Percentiles rank a stretch among this genome's conserved stretches.
Conservation (phyloP, 2,888 invertebrate species). For the Megastigmus dorsalis region DNA sequence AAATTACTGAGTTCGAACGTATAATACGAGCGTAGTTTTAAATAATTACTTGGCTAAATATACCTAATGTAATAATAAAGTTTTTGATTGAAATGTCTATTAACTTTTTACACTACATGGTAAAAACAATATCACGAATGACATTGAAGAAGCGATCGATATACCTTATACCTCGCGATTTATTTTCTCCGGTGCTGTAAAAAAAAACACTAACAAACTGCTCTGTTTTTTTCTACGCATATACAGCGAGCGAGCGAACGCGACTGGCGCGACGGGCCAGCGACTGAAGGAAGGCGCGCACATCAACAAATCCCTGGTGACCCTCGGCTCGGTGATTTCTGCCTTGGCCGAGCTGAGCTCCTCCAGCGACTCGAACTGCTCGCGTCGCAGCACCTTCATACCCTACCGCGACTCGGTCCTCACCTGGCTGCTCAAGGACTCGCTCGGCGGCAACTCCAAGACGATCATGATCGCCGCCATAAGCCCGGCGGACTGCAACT, state of each 20-base stretch:
- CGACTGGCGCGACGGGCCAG: constrained; percentile 93
- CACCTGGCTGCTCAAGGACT: constrained; percentile 92
- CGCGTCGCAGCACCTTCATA: constrained; percentile 80
- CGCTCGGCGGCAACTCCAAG: constrained; percentile 91
- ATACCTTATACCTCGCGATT: too few species aligned
- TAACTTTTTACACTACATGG: too few species aligned
- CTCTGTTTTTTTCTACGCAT: background rate
- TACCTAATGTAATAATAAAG: too few species aligned
- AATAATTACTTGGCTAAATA: too few species aligned
- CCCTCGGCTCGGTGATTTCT: constrained; percentile 90
- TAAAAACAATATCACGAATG: too few species aligned
- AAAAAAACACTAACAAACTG: background rate
- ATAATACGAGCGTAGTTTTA: too few species aligned
- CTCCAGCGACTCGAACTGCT: constrained; percentile 69
- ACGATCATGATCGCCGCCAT: constrained; percentile 94
- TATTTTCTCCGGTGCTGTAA: background rate
- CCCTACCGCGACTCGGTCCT: constrained; percentile 92
- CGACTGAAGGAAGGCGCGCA: constrained; percentile 92
- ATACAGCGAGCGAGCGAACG: constrained; percentile 88
- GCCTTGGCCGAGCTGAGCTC: constrained; percentile 81
- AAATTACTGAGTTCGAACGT: too few species aligned
- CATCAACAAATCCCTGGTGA: constrained; percentile 92
- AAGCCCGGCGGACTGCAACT: constrained; percentile 89
- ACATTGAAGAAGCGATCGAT: too few species aligned
- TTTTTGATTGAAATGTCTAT: too few species aligned